phyloP scores from a whole-genome alignment of 1,140 invertebrate genomes.

The Coenobita brevimanus region DNA sequence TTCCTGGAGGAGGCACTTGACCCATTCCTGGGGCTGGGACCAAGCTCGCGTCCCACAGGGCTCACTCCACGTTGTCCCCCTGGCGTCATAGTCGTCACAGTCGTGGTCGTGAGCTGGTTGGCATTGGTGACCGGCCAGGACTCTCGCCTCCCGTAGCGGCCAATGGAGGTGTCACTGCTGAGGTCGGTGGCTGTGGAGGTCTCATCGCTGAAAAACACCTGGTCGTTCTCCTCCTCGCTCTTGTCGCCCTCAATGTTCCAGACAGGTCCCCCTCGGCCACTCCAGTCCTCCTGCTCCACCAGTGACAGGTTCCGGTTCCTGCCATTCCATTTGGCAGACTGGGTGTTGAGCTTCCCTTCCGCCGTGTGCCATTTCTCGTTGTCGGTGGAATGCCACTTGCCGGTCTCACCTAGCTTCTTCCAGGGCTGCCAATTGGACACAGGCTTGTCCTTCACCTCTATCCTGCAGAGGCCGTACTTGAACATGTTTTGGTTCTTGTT shows the following conservation, averaged over 20 bases:
- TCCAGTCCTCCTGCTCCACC: constrained; percentile 14
- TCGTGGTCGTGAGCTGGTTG: neutral
- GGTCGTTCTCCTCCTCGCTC: constrained; percentile 60
- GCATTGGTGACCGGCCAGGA: constrained; percentile 42
- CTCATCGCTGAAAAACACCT: constrained; percentile 48
- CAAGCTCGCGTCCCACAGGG: neutral
- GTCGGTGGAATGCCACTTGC: constrained; percentile 21
- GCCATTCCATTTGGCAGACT: constrained; percentile 53
- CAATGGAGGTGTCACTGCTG: neutral
- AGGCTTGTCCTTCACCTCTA: constrained; percentile 59
- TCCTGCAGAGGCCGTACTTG: constrained; percentile 51
- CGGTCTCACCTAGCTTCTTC: constrained; percentile 32
- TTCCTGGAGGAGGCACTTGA: neutral
- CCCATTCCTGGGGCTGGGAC: constrained; percentile 8
- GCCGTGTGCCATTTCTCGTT: constrained; percentile 27
- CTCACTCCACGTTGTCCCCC: neutral
- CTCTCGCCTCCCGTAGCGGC: constrained; percentile 42
- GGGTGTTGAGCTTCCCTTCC: constrained; percentile 43
- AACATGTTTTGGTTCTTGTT: constrained; percentile 50
- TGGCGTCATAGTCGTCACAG: neutral
- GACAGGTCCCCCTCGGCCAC: neutral
- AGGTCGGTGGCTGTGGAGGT: neutral
- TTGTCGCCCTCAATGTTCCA: constrained; percentile 60
- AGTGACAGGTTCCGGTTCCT: constrained; percentile 35
- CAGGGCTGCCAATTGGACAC: constrained; percentile 26